Conservation (phyloP, 2,888 invertebrate genomes). For the Ptilodon capucinus region DNA sequence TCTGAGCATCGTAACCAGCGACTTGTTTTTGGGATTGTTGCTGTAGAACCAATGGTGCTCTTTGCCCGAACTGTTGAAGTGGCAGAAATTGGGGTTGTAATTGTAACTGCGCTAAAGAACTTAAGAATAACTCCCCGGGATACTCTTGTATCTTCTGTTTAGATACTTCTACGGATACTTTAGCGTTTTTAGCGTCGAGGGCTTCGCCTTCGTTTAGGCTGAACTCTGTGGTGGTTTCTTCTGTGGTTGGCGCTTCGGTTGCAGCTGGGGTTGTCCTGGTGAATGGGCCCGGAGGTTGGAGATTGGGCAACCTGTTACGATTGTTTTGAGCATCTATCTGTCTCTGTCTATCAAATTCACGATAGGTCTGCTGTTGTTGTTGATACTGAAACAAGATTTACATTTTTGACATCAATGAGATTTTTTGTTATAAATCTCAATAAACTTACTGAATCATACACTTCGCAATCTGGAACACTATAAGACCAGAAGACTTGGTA, state of each 20-base stretch:
- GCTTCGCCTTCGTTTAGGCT: slow-evolving; percentile 60
- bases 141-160: slow-evolving; percentile 70
- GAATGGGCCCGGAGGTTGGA: slow-evolving; percentile 58
- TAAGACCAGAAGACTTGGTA: too few relatives aligned
- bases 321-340: slow-evolving; percentile 51
- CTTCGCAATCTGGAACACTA: not conserved
- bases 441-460: not conserved
- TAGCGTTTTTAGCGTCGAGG: slow-evolving; percentile 45
- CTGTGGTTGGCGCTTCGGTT: slow-evolving; percentile 35
- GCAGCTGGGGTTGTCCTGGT: slow-evolving; percentile 42
- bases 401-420: not conserved
- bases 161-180: slow-evolving; percentile 65
- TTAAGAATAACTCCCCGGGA: slow-evolving; percentile 66
- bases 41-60: slow-evolving; percentile 52
- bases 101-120: slow-evolving; percentile 63
- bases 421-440: too few relatives aligned
- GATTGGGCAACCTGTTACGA: slow-evolving; percentile 42
- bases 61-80: slow-evolving; percentile 46
- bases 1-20: slow-evolving; percentile 58
- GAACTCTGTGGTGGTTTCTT: slow-evolving; percentile 53
- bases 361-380: slow-evolving; percentile 62
- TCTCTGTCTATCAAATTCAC: slow-evolving; percentile 62
- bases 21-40: slow-evolving; percentile 54
- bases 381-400: slow-evolving; percentile 53
- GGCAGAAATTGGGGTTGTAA: slow-evolving; percentile 60